Evolutionary conservation across 2,797 vertebrate species (phyloP).

Genomic region (Carcharodon carcharias): DNA sequence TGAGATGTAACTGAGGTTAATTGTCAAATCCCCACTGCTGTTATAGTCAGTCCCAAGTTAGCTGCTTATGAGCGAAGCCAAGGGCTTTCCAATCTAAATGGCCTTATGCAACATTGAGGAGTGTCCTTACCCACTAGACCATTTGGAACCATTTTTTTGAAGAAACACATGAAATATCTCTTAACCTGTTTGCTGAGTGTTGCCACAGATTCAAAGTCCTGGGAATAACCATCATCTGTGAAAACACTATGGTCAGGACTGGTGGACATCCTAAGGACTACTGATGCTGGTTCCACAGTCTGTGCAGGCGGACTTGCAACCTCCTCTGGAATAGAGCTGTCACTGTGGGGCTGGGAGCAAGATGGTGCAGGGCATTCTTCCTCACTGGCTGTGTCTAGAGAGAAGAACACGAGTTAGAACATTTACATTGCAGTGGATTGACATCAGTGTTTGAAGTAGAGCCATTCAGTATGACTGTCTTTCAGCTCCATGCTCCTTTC

Average conservation of each 20-base stretch:
- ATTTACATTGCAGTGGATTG: background rate
- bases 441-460: background rate
- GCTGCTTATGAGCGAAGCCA: background rate
- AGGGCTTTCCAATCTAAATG: too few relatives aligned
- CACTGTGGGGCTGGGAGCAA: slow-evolving; percentile 66
- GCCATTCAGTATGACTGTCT: background rate
- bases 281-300: slow-evolving; percentile 51
- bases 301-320: slow-evolving; percentile 54
- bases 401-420: background rate
- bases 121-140: background rate
- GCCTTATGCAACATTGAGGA: background rate
- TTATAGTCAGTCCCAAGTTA: background rate
- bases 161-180: slow-evolving; percentile 37
- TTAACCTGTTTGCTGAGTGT: slow-evolving; percentile 61
- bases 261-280: slow-evolving; percentile 50
- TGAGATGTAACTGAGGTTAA: background rate
- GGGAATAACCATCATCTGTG: slow-evolving; percentile 62
- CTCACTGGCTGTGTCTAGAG: slow-evolving; percentile 65
- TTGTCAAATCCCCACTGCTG: background rate
- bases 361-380: slow-evolving; percentile 56
- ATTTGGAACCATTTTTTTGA: background rate
- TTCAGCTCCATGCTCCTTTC: background rate
- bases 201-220: slow-evolving; percentile 63
- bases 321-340: slow-evolving; percentile 61
- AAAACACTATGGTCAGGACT: slow-evolving; percentile 50